Conservation (phyloP, 2,113 vertebrate genomes). For the Menidia beryllina region DNA sequence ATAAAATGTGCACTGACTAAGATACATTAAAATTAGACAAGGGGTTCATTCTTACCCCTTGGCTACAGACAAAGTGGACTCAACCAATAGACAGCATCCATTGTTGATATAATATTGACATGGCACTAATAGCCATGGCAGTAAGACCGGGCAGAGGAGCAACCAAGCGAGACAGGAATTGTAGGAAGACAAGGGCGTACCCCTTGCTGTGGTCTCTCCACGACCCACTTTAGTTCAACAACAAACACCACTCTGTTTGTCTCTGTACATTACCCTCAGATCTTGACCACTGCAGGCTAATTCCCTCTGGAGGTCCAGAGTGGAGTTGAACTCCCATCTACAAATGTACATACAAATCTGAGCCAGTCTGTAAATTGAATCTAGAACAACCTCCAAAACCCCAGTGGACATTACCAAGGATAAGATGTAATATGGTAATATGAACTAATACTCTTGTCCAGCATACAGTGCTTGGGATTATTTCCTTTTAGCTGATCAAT, state of each 20-base stretch:
- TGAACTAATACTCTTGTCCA: constrained; percentile 8
- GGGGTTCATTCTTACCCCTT: constrained; percentile 24
- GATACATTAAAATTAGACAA: constrained; percentile 45
- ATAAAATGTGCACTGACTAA: constrained; percentile 43
- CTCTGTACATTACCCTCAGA: constrained; percentile 71
- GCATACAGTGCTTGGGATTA: not conserved
- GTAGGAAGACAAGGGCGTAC: constrained; percentile 56
- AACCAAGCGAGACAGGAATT: constrained; percentile 62
- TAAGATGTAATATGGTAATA: constrained; percentile 24
- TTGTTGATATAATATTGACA: constrained; percentile 78
- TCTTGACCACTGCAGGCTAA: constrained; percentile 55
- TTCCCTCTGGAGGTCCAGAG: constrained; percentile 48
- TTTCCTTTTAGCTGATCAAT: constrained; percentile 28
- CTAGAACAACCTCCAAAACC: constrained; percentile 20
- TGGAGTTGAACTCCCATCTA: constrained; percentile 19
- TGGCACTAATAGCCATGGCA: constrained; percentile 68
- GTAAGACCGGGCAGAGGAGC: constrained; percentile 36
- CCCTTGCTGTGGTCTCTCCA: constrained; percentile 31
- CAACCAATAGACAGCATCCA: constrained; percentile 31
- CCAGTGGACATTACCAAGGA: constrained; percentile 20
- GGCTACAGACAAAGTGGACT: constrained; percentile 44
- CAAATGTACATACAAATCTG: not conserved
- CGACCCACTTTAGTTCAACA: constrained; percentile 70
- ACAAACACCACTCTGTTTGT: constrained; percentile 72
- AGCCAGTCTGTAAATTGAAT: constrained; percentile 31